These are phyloP conservation scores for Volucella zonaria DNA, from an alignment of 2,888 invertebrate species.

Conservation along the genomic window DNA sequence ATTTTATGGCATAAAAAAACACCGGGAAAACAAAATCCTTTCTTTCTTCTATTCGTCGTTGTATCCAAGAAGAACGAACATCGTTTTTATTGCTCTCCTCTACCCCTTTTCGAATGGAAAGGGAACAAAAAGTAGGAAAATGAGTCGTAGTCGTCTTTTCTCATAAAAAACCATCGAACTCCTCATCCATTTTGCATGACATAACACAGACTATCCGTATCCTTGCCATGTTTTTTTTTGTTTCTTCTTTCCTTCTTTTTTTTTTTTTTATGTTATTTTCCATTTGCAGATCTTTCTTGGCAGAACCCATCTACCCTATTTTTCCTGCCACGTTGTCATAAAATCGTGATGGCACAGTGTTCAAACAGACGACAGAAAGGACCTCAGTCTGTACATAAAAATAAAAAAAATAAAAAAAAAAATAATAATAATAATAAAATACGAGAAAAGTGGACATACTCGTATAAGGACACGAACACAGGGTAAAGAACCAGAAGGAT, in stretches of 20 bases:
- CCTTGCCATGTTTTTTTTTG: conserved; percentile 52
- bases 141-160: conserved; percentile 30
- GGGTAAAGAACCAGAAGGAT: neutral
- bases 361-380: conserved; percentile 66
- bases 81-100: conserved; percentile 60
- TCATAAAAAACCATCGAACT: conserved; percentile 68
- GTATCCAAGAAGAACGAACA: conserved; percentile 6
- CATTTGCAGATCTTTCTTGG: neutral
- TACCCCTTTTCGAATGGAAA: conserved; percentile 44
- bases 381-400: conserved; percentile 42
- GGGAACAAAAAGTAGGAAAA: conserved; percentile 21
- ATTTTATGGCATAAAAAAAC: conserved; percentile 1
- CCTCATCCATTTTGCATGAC: conserved; percentile 51
- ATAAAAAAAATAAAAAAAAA: conserved; percentile 34
- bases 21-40: neutral
- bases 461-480: conserved; percentile 23
- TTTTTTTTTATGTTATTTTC: conserved; percentile 13
- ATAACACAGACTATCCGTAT: conserved; percentile 52
- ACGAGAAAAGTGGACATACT: conserved; percentile 46
- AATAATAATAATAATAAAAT: conserved; percentile 69
- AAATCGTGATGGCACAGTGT: conserved; percentile 67
- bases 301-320: neutral
- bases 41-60: conserved; percentile 7
- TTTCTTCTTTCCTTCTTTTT: conserved; percentile 2
- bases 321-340: conserved; percentile 57